Percentiles rank a stretch among this genome's conserved stretches.
phyloP scores from a whole-genome alignment of 2,888 invertebrate species.

The Dorcus parallelipipedus region DNA sequence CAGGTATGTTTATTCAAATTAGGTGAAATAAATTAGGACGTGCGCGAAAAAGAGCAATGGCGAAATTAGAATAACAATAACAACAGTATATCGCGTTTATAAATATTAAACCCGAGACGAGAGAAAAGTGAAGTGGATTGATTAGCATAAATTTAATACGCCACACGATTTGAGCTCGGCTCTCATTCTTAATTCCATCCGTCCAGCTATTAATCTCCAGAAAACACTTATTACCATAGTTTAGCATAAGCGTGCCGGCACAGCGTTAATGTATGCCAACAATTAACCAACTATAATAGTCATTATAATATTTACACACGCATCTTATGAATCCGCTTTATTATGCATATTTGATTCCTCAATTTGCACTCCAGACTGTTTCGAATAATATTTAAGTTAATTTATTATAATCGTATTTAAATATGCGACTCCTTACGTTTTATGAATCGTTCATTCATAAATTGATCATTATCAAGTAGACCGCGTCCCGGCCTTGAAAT shows the following conservation, averaged over 20 bases:
- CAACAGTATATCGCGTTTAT: conserved; percentile 30
- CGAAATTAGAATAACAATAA: conserved; percentile 39
- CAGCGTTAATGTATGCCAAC: conserved; percentile 35
- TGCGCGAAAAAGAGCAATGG: conserved; percentile 5
- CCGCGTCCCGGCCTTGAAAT: conserved; percentile 20
- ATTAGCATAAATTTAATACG: conserved; percentile 28
- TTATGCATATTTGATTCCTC: conserved; percentile 24
- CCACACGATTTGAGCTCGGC: conserved; percentile 21
- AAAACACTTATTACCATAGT: conserved; percentile 40
- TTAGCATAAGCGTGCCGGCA: conserved; percentile 41
- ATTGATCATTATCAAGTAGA: conserved; percentile 23
- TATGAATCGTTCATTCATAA: conserved; percentile 36
- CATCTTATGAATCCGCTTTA: conserved; percentile 27
- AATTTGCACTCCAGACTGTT: conserved; percentile 22
- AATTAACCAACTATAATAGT: conserved; percentile 34
- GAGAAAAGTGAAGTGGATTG: conserved; percentile 22
- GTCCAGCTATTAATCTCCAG: conserved; percentile 38
- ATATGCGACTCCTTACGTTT: conserved; percentile 30
- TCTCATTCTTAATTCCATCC: conserved; percentile 30
- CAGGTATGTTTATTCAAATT: conserved; percentile 2
- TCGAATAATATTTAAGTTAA: conserved; percentile 30
- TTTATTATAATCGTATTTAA: conserved; percentile 36
- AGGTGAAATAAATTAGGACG: background rate
- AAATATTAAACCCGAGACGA: conserved; percentile 34
- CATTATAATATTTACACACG: conserved; percentile 34